These are phyloP conservation scores for Lytechinus pictus DNA, from an alignment of 35 echinoderm and acorn worm genomes.

Conservation along the genomic window DNA sequence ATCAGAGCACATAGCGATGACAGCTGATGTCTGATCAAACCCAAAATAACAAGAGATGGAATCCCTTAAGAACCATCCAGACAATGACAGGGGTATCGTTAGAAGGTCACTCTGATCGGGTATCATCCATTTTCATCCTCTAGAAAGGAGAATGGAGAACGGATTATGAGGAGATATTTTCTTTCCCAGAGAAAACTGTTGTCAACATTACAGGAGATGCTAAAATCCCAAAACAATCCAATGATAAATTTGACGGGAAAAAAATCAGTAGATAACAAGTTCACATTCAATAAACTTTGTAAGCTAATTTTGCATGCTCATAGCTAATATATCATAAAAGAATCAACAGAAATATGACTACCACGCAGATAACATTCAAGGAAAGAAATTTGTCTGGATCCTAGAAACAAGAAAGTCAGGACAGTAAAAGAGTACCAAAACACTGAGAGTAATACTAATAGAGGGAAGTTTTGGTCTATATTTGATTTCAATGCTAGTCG, in stretches of 20 bases:
- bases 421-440: too few species aligned
- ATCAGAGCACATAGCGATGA: neutral
- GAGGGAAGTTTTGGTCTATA: too few species aligned
- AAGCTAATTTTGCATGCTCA: neutral
- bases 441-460: too few species aligned
- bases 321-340: neutral
- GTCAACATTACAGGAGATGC: neutral
- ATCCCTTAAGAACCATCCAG: neutral
- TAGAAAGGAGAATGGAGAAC: neutral
- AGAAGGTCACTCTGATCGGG: neutral
- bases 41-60: neutral
- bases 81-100: neutral
- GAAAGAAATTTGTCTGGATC: too few species aligned
- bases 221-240: neutral
- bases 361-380: too few species aligned
- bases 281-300: neutral
- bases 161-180: neutral
- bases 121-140: neutral
- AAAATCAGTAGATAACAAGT: neutral
- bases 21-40: conserved; percentile 2
- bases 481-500: too few species aligned
- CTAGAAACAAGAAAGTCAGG: too few species aligned
- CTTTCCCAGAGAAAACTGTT: neutral
- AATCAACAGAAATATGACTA: too few species aligned
- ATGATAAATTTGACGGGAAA: neutral